Conservation (phyloP, 1,140 invertebrate species). For the Brachionus koreanus region DNA sequence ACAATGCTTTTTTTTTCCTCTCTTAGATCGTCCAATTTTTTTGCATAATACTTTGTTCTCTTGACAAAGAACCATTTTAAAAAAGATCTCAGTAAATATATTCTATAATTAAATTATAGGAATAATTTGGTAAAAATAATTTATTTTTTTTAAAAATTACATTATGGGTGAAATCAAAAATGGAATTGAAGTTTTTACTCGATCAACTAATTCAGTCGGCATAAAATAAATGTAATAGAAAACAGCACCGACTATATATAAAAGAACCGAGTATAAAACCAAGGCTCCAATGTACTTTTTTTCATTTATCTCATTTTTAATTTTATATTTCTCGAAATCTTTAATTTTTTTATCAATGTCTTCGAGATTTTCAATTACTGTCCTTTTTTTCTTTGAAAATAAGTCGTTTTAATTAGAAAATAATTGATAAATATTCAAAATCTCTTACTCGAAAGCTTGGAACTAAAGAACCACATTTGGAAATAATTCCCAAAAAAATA, state of each 20-base stretch:
- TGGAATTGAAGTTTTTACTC: conserved; percentile 69
- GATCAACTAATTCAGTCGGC: conserved; percentile 66
- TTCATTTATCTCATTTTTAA: conserved; percentile 72
- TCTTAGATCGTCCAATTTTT: conserved; percentile 68
- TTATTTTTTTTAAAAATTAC: conserved; percentile 62
- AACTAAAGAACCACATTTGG: background rate
- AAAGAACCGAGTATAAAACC: conserved; percentile 71
- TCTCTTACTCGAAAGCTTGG: background rate
- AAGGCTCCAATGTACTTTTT: conserved; percentile 74
- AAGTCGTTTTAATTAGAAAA: conserved; percentile 41
- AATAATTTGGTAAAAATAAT: background rate
- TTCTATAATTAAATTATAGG: conserved; percentile 55
- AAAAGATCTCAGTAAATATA: conserved; percentile 69
- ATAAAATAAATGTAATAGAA: conserved; percentile 75
- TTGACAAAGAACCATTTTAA: conserved; percentile 78
- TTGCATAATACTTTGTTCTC: conserved; percentile 69
- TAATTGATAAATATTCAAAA: background rate
- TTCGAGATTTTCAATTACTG: conserved; percentile 69
- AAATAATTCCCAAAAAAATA: background rate
- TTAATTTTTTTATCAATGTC: conserved; percentile 71
- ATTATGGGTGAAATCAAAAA: conserved; percentile 71
- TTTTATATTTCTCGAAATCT: conserved; percentile 72
- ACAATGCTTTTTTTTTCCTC: conserved; percentile 77
- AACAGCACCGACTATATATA: conserved; percentile 71
- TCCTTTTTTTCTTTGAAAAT: conserved; percentile 72